A percentile compares a stretch with the other conserved stretches of the same genome.
These are phyloP conservation scores for Tenthredo mesomela DNA, from an alignment of 2,888 invertebrate genomes.

Conservation along the genomic window DNA sequence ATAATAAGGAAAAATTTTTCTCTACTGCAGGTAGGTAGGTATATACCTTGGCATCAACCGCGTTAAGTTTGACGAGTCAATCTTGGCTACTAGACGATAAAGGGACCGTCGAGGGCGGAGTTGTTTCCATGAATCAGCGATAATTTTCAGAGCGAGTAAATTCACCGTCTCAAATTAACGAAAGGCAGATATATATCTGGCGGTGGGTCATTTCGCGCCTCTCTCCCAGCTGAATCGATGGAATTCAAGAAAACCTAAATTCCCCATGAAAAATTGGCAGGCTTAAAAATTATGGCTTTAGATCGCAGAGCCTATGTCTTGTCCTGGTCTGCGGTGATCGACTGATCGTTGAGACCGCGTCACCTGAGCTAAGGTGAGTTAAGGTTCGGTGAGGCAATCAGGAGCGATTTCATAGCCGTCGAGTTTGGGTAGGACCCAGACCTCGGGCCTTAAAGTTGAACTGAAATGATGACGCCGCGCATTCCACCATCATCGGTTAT, in stretches of 20 bases:
- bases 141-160: constrained; percentile 68
- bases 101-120: constrained; percentile 54
- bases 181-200: neutral
- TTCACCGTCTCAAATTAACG: constrained; percentile 57
- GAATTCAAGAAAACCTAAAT: neutral
- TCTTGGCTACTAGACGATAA: constrained; percentile 61
- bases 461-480: constrained; percentile 71
- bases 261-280: neutral
- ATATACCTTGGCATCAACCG: constrained; percentile 35
- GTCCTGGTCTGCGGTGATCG: neutral
- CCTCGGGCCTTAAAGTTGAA: constrained; percentile 57
- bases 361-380: constrained; percentile 42
- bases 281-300: neutral
- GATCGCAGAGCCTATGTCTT: neutral
- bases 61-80: constrained; percentile 74
- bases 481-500: constrained; percentile 64
- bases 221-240: no score
- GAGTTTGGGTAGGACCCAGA: constrained; percentile 62
- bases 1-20: neutral
- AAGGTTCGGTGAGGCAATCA: constrained; percentile 66
- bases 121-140: constrained; percentile 75
- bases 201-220: neutral
- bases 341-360: constrained; percentile 23
- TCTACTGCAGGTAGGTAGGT: no score
- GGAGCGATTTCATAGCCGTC: constrained; percentile 75